These are phyloP conservation scores for Procavia capensis DNA, from an alignment of 2,113 vertebrate species.

Conservation along the genomic window DNA sequence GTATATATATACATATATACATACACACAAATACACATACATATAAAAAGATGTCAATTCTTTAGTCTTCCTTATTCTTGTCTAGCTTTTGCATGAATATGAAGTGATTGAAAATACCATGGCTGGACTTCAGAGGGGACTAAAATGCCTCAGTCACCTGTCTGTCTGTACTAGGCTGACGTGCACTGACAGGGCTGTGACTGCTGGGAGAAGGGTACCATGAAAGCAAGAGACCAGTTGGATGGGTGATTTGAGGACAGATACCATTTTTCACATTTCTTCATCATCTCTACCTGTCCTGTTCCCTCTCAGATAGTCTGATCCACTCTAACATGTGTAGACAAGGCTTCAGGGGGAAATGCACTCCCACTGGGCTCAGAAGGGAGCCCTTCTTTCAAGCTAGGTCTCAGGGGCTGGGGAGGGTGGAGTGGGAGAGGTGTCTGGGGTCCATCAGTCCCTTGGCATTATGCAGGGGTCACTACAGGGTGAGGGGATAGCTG, in stretches of 20 bases:
- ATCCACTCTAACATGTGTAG: too few relatives aligned
- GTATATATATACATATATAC: too few relatives aligned
- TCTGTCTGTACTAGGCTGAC: not conserved
- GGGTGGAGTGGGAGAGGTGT: not conserved
- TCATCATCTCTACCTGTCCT: not conserved
- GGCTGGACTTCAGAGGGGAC: not conserved
- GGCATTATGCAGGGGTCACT: not conserved
- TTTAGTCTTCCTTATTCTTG: too few relatives aligned
- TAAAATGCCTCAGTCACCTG: not conserved
- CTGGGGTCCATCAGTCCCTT: not conserved
- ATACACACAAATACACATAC: too few relatives aligned
- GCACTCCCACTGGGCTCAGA: not conserved
- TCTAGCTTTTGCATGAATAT: too few relatives aligned
- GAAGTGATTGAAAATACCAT: too few relatives aligned
- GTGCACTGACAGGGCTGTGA: not conserved
- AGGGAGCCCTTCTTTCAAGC: not conserved
- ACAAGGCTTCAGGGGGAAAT: not conserved
- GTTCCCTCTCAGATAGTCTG: not conserved
- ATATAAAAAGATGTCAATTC: too few relatives aligned
- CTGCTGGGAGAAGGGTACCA: not conserved
- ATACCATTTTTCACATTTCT: too few relatives aligned
- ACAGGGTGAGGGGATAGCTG: not conserved
- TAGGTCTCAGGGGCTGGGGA: not conserved
- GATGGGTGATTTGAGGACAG: not conserved
- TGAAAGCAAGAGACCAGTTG: not conserved